Evolutionary conservation across 2,113 vertebrate genomes (phyloP).

Genomic region (Prionailurus bengalensis): DNA sequence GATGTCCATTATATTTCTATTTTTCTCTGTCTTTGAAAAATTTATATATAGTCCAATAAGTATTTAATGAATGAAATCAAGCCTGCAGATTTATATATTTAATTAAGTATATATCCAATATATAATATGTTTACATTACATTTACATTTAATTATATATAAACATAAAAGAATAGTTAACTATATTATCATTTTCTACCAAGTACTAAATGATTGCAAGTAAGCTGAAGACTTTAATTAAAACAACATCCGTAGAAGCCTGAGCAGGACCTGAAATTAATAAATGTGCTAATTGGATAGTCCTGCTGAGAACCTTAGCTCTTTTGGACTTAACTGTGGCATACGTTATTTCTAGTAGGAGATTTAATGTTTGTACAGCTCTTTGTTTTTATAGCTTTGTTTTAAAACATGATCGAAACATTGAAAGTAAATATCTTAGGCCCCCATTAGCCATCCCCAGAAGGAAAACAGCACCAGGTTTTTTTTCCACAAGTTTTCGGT

Average conservation of each 20-base stretch:
- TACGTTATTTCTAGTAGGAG: constrained; percentile 50
- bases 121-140: constrained; percentile 6
- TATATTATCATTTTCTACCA: constrained; percentile 62
- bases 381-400: constrained; percentile 27
- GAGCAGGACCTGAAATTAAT: constrained; percentile 66
- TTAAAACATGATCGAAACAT: constrained; percentile 30
- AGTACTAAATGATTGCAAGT: constrained; percentile 56
- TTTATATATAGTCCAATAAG: not conserved
- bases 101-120: not conserved
- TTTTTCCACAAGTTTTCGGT: not conserved
- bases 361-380: constrained; percentile 49
- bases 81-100: constrained; percentile 13
- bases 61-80: constrained; percentile 38
- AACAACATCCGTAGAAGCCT: constrained; percentile 61
- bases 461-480: not conserved
- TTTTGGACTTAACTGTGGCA: constrained; percentile 60
- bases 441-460: not conserved
- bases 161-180: constrained; percentile 51
- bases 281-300: constrained; percentile 57
- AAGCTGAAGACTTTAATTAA: constrained; percentile 65
- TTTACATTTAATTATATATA: constrained; percentile 27
- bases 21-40: constrained; percentile 27
- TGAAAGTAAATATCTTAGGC: not conserved
- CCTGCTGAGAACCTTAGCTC: constrained; percentile 60
- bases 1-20: not conserved